These are phyloP conservation scores for Papilio machaon DNA, from an alignment of 1,140 invertebrate species.

Conservation along the genomic window DNA sequence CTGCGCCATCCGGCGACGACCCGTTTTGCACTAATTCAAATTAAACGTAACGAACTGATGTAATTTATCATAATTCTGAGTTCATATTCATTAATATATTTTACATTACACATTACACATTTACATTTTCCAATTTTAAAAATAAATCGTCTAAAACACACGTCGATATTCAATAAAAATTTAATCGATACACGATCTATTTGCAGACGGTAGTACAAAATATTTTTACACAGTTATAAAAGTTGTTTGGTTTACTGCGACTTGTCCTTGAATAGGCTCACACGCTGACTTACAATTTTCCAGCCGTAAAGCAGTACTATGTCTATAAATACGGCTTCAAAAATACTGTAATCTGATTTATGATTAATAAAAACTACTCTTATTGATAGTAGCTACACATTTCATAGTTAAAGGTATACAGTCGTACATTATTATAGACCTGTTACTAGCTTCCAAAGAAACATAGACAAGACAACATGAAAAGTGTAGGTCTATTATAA, in stretches of 20 bases:
- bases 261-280: constrained; percentile 65
- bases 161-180: constrained; percentile 61
- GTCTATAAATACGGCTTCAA: constrained; percentile 57
- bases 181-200: constrained; percentile 63
- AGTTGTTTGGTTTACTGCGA: constrained; percentile 64
- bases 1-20: constrained; percentile 8
- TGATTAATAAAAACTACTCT: constrained; percentile 52
- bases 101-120: too few species aligned
- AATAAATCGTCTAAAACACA: constrained; percentile 56
- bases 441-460: not conserved
- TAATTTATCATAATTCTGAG: constrained; percentile 28
- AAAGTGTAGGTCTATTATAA: not conserved
- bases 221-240: constrained; percentile 55
- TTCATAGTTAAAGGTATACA: constrained; percentile 14
- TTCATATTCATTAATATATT: not conserved
- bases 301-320: constrained; percentile 58
- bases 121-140: constrained; percentile 40
- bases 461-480: not conserved
- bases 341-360: constrained; percentile 57
- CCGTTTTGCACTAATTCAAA: constrained; percentile 30
- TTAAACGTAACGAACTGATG: constrained; percentile 26
- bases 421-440: not conserved
- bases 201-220: constrained; percentile 53
- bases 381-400: constrained; percentile 46
- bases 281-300: constrained; percentile 49